A percentile compares a stretch with the other conserved stretches of the same genome.
Conservation (phyloP, 2,113 vertebrate species). For the Sigmodon hispidus region DNA sequence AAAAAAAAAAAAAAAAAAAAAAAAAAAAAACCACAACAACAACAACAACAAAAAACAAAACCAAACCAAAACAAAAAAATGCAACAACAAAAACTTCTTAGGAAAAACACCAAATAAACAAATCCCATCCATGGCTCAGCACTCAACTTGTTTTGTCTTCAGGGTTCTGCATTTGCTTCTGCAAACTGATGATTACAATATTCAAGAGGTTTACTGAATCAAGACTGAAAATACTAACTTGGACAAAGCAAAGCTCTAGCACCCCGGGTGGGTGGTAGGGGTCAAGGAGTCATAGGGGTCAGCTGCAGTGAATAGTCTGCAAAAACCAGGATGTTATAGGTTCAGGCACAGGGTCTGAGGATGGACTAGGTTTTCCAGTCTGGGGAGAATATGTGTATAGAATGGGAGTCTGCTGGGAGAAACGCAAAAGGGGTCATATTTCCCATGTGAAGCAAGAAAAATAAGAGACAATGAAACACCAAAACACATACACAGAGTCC, state of each 20-base stretch:
- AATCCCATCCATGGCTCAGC: not conserved
- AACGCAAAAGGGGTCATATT: not conserved
- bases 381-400: slow-evolving; percentile 22
- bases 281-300: not conserved
- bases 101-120: not conserved
- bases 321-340: slow-evolving; percentile 61
- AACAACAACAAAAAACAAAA: too few species aligned
- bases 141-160: not conserved
- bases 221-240: not conserved
- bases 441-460: not conserved
- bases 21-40: not conserved
- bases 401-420: not conserved
- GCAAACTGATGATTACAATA: not conserved
- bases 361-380: slow-evolving; percentile 33
- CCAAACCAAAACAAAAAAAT: not conserved
- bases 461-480: slow-evolving; percentile 40
- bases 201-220: not conserved
- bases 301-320: slow-evolving; percentile 34
- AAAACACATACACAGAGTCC: not conserved
- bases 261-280: not conserved
- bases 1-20: not conserved
- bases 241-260: slow-evolving; percentile 13
- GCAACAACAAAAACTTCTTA: not conserved
- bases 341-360: slow-evolving; percentile 33
- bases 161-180: not conserved